Evolutionary conservation across 2,113 vertebrate species (phyloP).

Genomic region (Muntiacus muntjak): DNA sequence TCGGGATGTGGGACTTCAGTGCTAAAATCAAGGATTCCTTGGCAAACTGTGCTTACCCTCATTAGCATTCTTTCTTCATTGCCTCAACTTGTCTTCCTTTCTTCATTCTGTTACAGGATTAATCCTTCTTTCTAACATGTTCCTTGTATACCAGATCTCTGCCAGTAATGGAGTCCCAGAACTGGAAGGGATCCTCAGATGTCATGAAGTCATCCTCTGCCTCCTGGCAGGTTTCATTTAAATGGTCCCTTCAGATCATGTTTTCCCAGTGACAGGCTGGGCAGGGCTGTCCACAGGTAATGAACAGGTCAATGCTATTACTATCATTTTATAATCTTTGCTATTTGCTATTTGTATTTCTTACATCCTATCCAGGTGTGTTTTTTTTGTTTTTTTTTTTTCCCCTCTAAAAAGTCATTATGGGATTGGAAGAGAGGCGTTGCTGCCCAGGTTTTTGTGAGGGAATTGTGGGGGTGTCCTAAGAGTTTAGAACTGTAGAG

Average conservation of each 20-base stretch:
- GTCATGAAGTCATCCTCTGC: background rate
- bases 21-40: background rate
- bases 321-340: background rate
- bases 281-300: background rate
- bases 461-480: background rate
- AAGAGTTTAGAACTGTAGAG: background rate
- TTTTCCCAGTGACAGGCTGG: background rate
- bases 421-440: background rate
- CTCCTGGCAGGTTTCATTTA: background rate
- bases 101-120: background rate
- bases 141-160: background rate
- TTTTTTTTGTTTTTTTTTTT: background rate
- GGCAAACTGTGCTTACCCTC: background rate
- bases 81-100: background rate
- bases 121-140: background rate
- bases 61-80: background rate
- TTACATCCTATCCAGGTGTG: background rate
- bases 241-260: background rate
- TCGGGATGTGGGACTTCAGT: background rate
- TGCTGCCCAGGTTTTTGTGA: background rate
- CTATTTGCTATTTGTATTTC: slow-evolving; percentile 9
- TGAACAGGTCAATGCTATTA: background rate
- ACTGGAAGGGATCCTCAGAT: background rate
- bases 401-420: background rate
- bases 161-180: background rate